Conservation (phyloP, 2,888 invertebrate genomes). For the Spicauda simplicius region DNA sequence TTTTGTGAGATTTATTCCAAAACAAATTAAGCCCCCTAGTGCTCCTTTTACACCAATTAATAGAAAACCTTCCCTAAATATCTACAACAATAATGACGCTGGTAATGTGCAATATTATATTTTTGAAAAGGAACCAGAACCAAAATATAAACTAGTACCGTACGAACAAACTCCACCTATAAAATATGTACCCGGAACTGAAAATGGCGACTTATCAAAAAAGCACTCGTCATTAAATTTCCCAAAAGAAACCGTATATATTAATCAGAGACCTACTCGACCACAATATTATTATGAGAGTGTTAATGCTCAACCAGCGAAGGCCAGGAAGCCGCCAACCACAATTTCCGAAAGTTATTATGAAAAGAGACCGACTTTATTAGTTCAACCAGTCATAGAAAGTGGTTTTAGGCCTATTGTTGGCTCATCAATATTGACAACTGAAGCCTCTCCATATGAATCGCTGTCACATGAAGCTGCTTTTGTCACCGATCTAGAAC, state of each 20-base stretch:
- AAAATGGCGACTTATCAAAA: slow-evolving; percentile 45
- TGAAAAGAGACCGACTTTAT: slow-evolving; percentile 60
- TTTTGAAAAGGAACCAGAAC: slow-evolving; percentile 64
- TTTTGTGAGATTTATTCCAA: slow-evolving; percentile 56
- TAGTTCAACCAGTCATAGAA: slow-evolving; percentile 63
- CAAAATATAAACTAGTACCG: slow-evolving; percentile 77
- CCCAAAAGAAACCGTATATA: slow-evolving; percentile 63
- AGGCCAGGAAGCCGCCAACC: slow-evolving; percentile 51
- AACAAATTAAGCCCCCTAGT: slow-evolving; percentile 58
- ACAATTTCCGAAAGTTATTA: slow-evolving; percentile 74
- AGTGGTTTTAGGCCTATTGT: slow-evolving; percentile 73
- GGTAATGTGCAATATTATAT: slow-evolving; percentile 69
- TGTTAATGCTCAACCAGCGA: slow-evolving; percentile 52
- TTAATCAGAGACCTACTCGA: slow-evolving; percentile 63
- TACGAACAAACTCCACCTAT: slow-evolving; percentile 80
- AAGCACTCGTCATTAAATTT: slow-evolving; percentile 53
- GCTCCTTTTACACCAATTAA: slow-evolving; percentile 51
- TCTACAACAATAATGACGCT: slow-evolving; percentile 58
- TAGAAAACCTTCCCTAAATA: slow-evolving; percentile 65
- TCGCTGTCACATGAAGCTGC: slow-evolving; percentile 48
- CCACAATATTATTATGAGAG: slow-evolving; percentile 63
- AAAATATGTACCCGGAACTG: slow-evolving; percentile 50
- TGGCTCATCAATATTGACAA: slow-evolving; percentile 50
- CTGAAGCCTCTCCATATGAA: slow-evolving; percentile 55
- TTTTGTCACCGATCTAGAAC: slow-evolving; percentile 45